A percentile compares a stretch with the other conserved stretches of the same genome.
Conservation (phyloP, 2,888 invertebrate species). For the Oscheius onirici region DNA sequence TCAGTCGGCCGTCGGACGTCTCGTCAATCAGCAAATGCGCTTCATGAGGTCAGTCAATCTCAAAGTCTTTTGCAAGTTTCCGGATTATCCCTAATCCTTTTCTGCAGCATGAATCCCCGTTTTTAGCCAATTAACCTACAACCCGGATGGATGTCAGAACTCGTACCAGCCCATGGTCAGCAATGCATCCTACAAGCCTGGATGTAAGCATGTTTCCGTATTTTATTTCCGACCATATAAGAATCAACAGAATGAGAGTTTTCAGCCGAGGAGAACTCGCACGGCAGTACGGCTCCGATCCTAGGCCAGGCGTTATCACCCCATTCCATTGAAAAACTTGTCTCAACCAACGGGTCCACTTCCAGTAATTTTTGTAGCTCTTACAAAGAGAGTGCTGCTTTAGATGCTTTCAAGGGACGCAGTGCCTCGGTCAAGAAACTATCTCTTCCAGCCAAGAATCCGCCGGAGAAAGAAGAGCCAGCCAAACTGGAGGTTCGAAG, state of each 20-base stretch:
- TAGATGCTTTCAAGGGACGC: background rate
- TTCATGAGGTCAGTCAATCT: slow-evolving; percentile 67
- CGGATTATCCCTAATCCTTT: background rate
- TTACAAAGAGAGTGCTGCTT: background rate
- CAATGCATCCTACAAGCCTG: slow-evolving; percentile 52
- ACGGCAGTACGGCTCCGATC: slow-evolving; percentile 45
- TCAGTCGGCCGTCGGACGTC: slow-evolving; percentile 68
- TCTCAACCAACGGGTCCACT: slow-evolving; percentile 14
- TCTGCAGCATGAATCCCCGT: slow-evolving; percentile 1
- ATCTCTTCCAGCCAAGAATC: slow-evolving; percentile 45
- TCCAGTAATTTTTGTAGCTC: background rate
- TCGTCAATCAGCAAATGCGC: slow-evolving; percentile 72
- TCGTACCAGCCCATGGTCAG: slow-evolving; percentile 51
- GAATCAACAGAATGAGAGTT: slow-evolving; percentile 1
- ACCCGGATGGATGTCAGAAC: slow-evolving; percentile 46
- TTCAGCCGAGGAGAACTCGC: slow-evolving; percentile 62
- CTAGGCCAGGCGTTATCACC: slow-evolving; percentile 43
- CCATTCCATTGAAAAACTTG: slow-evolving; percentile 45
- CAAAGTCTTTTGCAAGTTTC: slow-evolving; percentile 14
- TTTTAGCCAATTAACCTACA: slow-evolving; percentile 57
- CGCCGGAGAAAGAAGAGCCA: background rate
- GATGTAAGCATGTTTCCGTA: slow-evolving; percentile 46
- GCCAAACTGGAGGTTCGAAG: slow-evolving; percentile 40
- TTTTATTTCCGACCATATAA: background rate
- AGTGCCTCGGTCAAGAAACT: slow-evolving; percentile 46